Evolutionary conservation across 1,140 invertebrate species (phyloP), one percentile per base, ranked within the genome.

Genomic region (Pseudomyrmex sp.): DNA sequence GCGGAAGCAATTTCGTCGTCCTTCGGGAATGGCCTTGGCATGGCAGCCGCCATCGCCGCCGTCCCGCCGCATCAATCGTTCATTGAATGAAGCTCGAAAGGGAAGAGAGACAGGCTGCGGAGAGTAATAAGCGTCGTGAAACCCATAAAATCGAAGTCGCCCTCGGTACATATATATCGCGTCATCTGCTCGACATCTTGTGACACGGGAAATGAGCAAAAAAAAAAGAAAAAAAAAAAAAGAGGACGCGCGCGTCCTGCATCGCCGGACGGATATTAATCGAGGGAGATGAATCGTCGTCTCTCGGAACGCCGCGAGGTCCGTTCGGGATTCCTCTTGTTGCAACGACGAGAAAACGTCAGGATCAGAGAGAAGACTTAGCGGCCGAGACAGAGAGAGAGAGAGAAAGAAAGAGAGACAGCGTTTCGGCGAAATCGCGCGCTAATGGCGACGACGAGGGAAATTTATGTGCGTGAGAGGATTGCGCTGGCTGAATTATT

Each of bases 21-120:
- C 85, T 86, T n/a, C 50, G 85, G 82, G 86, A 88, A 84, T 70
- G 74, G 74, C 68, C 85, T 88, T 87, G 80, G 85, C 61, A 76
- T 59, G 80, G 52, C 23, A 2, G 18, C 50, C n/a, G 9, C 48
- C 18, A 74, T 58, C 13, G 52, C 52, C 52, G 56, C 35, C 54
- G 48, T 48, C 23, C n/a, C n/a, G 62, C 10, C 15, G 65, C 18
- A 65, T 69, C 61, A 77, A 74, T 54, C 46, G 50, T 52, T 48
- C 69, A 69, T 54, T 65, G 26, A 86, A 86, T 73, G 23, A 35
- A 75, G 50, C 26, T 50, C 18, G 10, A 58, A 13, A 56, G 26
- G 54, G 68, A n/a, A 35, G 13, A n/a, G 23, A 26, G 23, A 35
- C 35, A 35, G 35, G 35, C 35, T 18, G 18, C 18, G n/a, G 18